Evolutionary conservation across 2,888 invertebrate species (phyloP).

Genomic region (Chaetoderma sp.): DNA sequence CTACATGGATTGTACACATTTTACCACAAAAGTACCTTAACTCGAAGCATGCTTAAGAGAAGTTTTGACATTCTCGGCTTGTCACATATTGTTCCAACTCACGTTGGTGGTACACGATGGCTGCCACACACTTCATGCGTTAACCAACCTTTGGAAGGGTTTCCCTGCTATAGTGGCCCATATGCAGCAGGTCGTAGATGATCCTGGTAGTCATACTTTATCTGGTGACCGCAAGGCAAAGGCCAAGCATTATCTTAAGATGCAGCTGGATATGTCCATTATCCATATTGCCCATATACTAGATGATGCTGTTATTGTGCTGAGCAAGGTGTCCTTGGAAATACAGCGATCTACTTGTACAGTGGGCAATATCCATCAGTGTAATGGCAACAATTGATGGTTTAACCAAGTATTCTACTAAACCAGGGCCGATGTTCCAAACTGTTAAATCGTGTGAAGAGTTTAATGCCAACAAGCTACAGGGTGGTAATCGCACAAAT

Average conservation of each 20-base stretch:
- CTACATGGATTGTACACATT: background rate
- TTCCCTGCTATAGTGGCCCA: background rate
- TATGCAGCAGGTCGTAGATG: background rate
- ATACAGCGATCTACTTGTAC: background rate
- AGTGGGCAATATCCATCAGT: no score
- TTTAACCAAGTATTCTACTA: no score
- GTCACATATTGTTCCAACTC: background rate
- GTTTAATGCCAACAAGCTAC: no score
- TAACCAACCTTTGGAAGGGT: background rate
- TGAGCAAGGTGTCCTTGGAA: background rate
- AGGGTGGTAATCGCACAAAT: no score
- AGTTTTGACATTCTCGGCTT: background rate
- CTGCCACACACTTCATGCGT: background rate
- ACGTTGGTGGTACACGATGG: background rate
- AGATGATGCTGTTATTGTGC: background rate
- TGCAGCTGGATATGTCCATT: background rate
- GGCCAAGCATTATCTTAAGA: background rate
- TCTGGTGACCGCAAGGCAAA: background rate
- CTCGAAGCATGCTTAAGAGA: background rate
- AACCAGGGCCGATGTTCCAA: no score
- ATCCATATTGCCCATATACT: background rate
- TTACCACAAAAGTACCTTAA: background rate
- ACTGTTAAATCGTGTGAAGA: no score
- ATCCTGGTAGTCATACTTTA: background rate
- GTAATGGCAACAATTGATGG: no score